Evolutionary conservation across 2,113 vertebrate species (phyloP), one percentile per base, ranked within the genome.

Genomic region (Eubucco bourcierii): DNA sequence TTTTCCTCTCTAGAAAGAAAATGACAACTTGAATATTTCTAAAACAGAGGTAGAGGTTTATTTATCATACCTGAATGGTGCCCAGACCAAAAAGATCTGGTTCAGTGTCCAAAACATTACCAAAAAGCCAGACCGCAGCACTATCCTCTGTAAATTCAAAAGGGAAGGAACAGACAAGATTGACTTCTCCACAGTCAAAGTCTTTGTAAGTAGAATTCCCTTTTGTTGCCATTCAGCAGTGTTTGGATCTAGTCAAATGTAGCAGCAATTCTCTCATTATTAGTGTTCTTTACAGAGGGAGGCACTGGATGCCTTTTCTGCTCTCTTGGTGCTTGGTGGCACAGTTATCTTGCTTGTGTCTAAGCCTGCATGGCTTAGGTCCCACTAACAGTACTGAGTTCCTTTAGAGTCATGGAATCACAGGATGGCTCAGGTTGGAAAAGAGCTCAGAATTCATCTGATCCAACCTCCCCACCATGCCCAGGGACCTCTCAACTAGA

Each of bases 11-110:
- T 88, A 99, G 99, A 99, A 99, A 98, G 97, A 95, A 87, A 96
- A 96, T 10, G 99, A 99, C 94, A 89, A 96, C n/a, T 97, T 99
- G 94, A 95, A 97, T 75, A 98, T 99, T 90, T 97, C 39, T 39
- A 39, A 20, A 37, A 82, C 64, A 4, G 99, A 99, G 73, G 72
- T 99, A 47, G 91, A 97, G 50, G 96, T 93, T 14, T 97, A 98
- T n/a, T 95, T 95, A 64, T 98, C 94, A 3, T 59, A 98, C 31
- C 21, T 89, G 71, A 76, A 20, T 39, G 87, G 87, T 19, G 89
- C 92, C 15, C 88, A 94, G 28, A 80, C 50, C 6, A 80, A 18
- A 92, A 97, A 61, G 83, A 92, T 96, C 95, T 95, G 70, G 80
- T 99, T 99, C 96, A 90, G 61, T 37, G 91, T 98, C 80, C 85